These are phyloP conservation scores for Apamea sordens DNA, from an alignment of 2,888 invertebrate species.

Conservation along the genomic window DNA sequence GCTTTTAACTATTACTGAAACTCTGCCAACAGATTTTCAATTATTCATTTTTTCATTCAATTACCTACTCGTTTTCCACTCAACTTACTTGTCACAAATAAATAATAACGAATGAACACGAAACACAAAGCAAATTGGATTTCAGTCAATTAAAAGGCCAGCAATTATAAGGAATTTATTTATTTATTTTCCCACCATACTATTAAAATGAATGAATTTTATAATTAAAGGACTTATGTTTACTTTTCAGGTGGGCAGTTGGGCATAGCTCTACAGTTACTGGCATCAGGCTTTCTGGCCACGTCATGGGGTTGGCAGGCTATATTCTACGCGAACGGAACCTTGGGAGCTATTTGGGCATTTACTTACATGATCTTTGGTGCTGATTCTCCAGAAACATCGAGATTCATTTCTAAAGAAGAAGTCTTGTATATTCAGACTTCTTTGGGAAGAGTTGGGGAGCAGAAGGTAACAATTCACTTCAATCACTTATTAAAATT, in stretches of 20 bases:
- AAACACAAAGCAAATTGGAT: slow-evolving; percentile 35
- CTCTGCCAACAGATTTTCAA: background rate
- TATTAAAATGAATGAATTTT: no score
- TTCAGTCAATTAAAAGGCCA: slow-evolving; percentile 14
- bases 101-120: slow-evolving; percentile 27
- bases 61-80: slow-evolving; percentile 33
- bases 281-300: slow-evolving; percentile 93
- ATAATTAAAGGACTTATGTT: slow-evolving; percentile 34
- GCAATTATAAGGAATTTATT: slow-evolving; percentile 6
- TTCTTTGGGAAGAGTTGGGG: slow-evolving; percentile 82
- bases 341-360: slow-evolving; percentile 91
- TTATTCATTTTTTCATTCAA: slow-evolving; percentile 23
- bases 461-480: slow-evolving; percentile 78
- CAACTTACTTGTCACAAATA: slow-evolving; percentile 4
- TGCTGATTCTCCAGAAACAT: slow-evolving; percentile 91
- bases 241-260: slow-evolving; percentile 92
- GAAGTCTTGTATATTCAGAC: slow-evolving; percentile 93
- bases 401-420: slow-evolving; percentile 90
- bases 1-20: background rate
- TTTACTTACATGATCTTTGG: slow-evolving; percentile 91
- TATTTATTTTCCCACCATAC: no score
- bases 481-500: background rate
- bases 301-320: slow-evolving; percentile 94
- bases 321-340: slow-evolving; percentile 94
- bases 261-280: slow-evolving; percentile 94